Percentiles rank a stretch among this genome's conserved stretches.
Evolutionary conservation across 2,797 vertebrate species (phyloP).

Genomic region (Chiroxiphia lanceolata): DNA sequence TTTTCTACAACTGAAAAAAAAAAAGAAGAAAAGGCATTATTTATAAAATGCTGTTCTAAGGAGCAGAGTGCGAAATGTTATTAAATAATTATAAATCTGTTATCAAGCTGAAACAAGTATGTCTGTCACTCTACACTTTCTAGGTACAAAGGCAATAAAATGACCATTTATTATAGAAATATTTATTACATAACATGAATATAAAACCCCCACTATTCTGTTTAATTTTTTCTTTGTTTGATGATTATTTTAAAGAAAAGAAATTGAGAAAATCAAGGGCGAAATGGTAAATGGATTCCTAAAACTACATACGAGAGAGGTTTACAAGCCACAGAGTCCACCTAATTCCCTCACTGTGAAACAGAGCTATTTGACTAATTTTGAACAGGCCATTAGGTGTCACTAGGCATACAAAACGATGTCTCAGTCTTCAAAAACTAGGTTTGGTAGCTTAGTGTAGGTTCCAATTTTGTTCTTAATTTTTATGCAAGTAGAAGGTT

Average conservation of each 20-base stretch:
- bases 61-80: not conserved
- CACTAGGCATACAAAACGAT: not conserved
- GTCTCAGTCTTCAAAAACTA: not conserved
- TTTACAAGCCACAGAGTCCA: not conserved
- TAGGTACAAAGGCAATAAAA: not conserved
- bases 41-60: not conserved
- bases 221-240: not conserved
- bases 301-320: not conserved
- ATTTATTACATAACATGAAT: not conserved
- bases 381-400: not conserved
- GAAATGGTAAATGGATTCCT: not conserved
- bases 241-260: not conserved
- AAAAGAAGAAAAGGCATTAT: not conserved
- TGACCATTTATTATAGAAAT: not conserved
- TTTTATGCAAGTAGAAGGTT: not conserved
- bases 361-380: not conserved
- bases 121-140: not conserved
- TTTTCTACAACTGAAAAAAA: not conserved
- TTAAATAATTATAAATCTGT: not conserved
- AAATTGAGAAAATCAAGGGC: not conserved
- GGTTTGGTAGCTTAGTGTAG: not conserved
- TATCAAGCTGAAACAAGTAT: not conserved
- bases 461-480: not conserved
- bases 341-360: not conserved
- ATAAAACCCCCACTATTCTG: not conserved